Evolutionary conservation across 1,140 invertebrate species (phyloP), one percentile per base, ranked within the genome.

Genomic region (Aphidius ervi): DNA sequence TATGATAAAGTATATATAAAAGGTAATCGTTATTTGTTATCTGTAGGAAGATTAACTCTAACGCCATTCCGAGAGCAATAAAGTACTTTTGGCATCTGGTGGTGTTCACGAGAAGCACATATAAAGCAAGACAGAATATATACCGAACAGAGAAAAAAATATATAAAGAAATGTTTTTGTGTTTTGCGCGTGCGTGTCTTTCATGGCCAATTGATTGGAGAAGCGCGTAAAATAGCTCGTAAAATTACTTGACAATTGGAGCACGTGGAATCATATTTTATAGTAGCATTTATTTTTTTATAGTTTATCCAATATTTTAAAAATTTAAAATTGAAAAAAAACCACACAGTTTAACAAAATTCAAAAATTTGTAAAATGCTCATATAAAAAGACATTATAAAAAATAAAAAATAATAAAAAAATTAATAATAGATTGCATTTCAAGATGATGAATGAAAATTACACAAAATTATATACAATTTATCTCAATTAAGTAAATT

Each of bases 161-260:
- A 66, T 63, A 70, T 66, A 74, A 55, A 64, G 46, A 62, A 39
- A 56, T 46, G 49, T 31, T 37, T 59, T 3, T 31, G 63, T 43
- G 49, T 48, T 40, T 39, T 70, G 75, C 70, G 72, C 73, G 74
- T 73, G 74, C 71, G 68, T 67, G 23, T 31, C 23, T 31, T 68
- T 71, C 64, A 67, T 67, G 67, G 66, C 63, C 75, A 70, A 79
- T 77, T 77, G 76, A 78, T 78, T 74, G 76, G 66, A 72, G 75
- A 66, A 63, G 64, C 59, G 59, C 68, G 23, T 31, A 31, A 31
- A 70, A 65, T 64, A 59, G 64, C 65, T 65, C 59, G 63, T 63
- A 68, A 73, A 75, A 72, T 70, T 69, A 63, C 49, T 10, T 10
- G 42, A 43, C 42, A 43, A 43, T 10, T 31, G 23, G 23, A 23